These are phyloP conservation scores for Periplaneta americana DNA, from an alignment of 1,140 invertebrate species.

Conservation along the genomic window DNA sequence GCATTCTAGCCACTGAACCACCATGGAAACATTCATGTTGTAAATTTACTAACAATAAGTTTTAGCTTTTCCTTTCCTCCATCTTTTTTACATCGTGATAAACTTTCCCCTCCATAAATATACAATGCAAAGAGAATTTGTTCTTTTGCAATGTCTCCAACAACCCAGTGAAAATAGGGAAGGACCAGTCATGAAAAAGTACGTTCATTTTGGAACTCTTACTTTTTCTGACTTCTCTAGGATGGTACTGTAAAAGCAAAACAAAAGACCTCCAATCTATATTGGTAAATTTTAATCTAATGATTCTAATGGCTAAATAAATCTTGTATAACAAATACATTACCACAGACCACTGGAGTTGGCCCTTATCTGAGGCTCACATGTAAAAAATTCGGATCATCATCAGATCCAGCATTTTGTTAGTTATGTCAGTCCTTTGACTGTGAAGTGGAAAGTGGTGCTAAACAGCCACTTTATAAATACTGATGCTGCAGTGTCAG, in stretches of 20 bases:
- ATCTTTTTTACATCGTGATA: too few species aligned
- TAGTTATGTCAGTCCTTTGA: background rate
- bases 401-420: background rate
- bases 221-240: background rate
- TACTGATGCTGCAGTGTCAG: background rate
- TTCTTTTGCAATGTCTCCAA: too few species aligned
- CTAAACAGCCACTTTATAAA: background rate
- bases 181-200: background rate
- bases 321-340: background rate
- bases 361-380: background rate
- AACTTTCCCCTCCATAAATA: too few species aligned
- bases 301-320: background rate
- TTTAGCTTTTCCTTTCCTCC: too few species aligned
- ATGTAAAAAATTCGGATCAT: background rate
- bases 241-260: background rate
- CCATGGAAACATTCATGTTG: too few species aligned
- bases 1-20: too few species aligned
- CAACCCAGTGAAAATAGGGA: background rate
- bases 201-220: background rate
- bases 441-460: background rate
- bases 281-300: background rate
- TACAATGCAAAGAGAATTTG: too few species aligned
- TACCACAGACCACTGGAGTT: background rate
- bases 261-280: background rate
- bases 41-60: too few species aligned